phyloP scores from a whole-genome alignment of 2,888 invertebrate species.

The Caenorhabditis sp. region DNA sequence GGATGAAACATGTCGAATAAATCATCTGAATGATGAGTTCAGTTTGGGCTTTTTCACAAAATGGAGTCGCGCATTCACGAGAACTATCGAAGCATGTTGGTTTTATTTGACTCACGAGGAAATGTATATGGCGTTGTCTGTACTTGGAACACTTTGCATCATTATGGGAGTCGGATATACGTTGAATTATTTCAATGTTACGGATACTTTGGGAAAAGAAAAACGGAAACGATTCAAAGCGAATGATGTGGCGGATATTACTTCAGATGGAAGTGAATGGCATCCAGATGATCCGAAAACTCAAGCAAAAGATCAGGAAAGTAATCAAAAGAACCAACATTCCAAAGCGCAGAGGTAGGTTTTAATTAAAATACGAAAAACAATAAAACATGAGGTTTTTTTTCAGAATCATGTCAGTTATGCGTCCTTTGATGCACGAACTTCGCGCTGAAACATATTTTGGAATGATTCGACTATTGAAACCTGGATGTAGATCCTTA shows the following conservation, averaged over 20 bases:
- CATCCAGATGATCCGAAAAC: slow-evolving; percentile 68
- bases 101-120: slow-evolving; percentile 68
- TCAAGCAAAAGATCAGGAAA: slow-evolving; percentile 25
- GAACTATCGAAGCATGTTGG: slow-evolving; percentile 61
- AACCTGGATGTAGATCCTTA: slow-evolving; percentile 88
- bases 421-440: slow-evolving; percentile 81
- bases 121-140: slow-evolving; percentile 64
- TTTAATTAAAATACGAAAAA: background rate
- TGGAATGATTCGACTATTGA: slow-evolving; percentile 87
- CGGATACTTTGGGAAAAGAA: background rate
- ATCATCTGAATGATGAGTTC: slow-evolving; percentile 50
- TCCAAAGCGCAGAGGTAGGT: slow-evolving; percentile 8
- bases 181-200: slow-evolving; percentile 43
- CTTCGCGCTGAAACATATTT: slow-evolving; percentile 92
- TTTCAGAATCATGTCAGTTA: slow-evolving; percentile 42
- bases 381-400: background rate
- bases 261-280: slow-evolving; percentile 51
- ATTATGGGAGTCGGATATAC: slow-evolving; percentile 46
- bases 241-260: slow-evolving; percentile 34
- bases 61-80: slow-evolving; percentile 51
- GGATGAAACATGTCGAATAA: slow-evolving; percentile 42
- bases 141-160: slow-evolving; percentile 53
- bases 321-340: slow-evolving; percentile 2
- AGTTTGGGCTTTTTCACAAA: slow-evolving; percentile 58
- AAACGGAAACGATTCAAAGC: slow-evolving; percentile 8